These are phyloP conservation scores for Cephalopholis sonnerati DNA, from an alignment of 2,113 vertebrate species.

Conservation along the genomic window DNA sequence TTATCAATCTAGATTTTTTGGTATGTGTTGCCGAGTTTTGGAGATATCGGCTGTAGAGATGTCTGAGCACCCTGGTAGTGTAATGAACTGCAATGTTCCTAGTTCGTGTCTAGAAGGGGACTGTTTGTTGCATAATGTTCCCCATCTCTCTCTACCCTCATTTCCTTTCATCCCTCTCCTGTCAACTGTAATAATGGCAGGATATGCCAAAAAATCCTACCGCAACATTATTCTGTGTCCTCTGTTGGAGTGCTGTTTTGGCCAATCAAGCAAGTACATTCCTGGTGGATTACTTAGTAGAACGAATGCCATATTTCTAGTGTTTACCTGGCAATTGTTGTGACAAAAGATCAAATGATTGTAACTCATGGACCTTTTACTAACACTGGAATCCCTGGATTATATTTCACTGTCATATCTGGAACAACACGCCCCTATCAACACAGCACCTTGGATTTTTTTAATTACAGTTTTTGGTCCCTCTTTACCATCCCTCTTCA, in stretches of 20 bases:
- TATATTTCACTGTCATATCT: background rate
- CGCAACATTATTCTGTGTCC: background rate
- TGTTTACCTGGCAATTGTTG: background rate
- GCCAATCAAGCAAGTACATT: background rate
- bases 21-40: too few species aligned
- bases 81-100: background rate
- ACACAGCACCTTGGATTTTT: background rate
- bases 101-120: background rate
- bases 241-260: background rate
- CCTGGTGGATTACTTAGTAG: background rate
- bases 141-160: background rate
- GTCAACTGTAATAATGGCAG: background rate
- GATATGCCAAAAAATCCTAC: background rate
- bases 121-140: conserved; percentile 1
- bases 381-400: background rate
- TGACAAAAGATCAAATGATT: background rate
- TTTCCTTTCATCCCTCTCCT: background rate
- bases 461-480: background rate
- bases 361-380: background rate
- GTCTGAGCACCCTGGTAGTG: too few species aligned
- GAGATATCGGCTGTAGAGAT: too few species aligned
- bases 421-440: background rate
- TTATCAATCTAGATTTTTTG: too few species aligned
- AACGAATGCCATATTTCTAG: background rate
- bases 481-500: background rate